phyloP scores from a whole-genome alignment of 2,888 invertebrate genomes.

The Lucinisca nassula region DNA sequence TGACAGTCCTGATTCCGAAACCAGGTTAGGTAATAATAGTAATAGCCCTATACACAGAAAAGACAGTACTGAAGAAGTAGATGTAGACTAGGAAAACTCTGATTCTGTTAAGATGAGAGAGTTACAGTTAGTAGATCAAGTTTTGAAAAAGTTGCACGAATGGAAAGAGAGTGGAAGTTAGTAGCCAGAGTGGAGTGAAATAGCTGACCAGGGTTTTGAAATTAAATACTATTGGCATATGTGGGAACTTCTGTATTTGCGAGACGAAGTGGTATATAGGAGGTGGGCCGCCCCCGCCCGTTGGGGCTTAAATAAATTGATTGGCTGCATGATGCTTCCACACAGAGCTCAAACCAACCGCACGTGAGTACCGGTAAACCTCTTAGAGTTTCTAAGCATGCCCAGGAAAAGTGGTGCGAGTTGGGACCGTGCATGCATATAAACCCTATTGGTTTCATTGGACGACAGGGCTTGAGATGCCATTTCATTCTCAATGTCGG shows the following conservation, averaged over 20 bases:
- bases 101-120: not conserved
- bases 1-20: not conserved
- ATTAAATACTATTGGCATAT: not conserved
- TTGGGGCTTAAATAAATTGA: no score
- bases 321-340: no score
- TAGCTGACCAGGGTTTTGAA: not conserved
- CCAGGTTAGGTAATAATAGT: not conserved
- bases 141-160: not conserved
- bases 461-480: no score
- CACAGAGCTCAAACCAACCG: no score
- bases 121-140: not conserved
- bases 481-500: no score
- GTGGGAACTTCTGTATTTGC: not conserved
- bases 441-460: no score
- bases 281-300: no score
- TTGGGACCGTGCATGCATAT: no score
- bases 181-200: conserved; percentile 1
- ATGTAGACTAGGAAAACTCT: not conserved
- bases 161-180: not conserved
- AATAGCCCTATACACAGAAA: not conserved
- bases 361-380: no score
- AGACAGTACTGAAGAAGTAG: not conserved
- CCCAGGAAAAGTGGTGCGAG: no score
- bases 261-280: not conserved
- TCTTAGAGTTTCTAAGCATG: no score